phyloP scores from a whole-genome alignment of 2,797 vertebrate species.

The Hoplostethus atlanticus region DNA sequence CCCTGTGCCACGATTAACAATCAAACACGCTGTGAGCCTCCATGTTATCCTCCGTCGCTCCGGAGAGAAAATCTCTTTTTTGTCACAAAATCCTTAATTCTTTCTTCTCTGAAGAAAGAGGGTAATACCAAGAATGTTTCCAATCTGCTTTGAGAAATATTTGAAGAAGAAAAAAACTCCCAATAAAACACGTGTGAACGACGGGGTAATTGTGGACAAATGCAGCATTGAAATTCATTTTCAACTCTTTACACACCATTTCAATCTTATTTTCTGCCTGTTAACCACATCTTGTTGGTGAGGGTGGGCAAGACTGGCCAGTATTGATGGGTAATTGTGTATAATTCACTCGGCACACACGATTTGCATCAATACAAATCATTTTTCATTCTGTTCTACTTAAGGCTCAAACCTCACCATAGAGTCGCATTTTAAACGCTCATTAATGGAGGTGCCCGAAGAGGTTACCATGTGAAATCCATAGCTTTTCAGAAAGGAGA shows the following conservation, averaged over 20 bases:
- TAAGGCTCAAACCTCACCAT: conserved; percentile 86
- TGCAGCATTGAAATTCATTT: conserved; percentile 99
- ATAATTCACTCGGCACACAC: conserved; percentile 95
- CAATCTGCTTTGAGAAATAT: conserved; percentile 95
- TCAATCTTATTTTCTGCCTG: conserved; percentile 99
- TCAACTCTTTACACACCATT: conserved; percentile 99
- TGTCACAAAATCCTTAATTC: conserved; percentile 91
- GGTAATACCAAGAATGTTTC: conserved; percentile 89
- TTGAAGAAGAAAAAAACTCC: conserved; percentile 82
- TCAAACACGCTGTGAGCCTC: conserved; percentile 88
- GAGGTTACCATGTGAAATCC: conserved; percentile 73
- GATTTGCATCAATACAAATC: conserved; percentile 95
- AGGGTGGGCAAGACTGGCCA: conserved; percentile 97
- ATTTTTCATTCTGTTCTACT: conserved; percentile 90
- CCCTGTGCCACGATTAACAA: conserved; percentile 88
- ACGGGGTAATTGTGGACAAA: conserved; percentile 99
- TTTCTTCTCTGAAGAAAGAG: conserved; percentile 87
- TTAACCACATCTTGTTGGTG: conserved; percentile 99
- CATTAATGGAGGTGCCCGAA: conserved; percentile 84
- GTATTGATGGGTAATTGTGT: conserved; percentile 97
- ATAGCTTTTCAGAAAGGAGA: conserved; percentile 32
- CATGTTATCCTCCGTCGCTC: conserved; percentile 88
- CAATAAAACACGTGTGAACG: conserved; percentile 99
- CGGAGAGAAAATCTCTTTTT: conserved; percentile 90
- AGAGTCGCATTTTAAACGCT: conserved; percentile 90